These are phyloP conservation scores for Tetrax tetrax DNA, from an alignment of 2,113 vertebrate genomes.

Conservation along the genomic window DNA sequence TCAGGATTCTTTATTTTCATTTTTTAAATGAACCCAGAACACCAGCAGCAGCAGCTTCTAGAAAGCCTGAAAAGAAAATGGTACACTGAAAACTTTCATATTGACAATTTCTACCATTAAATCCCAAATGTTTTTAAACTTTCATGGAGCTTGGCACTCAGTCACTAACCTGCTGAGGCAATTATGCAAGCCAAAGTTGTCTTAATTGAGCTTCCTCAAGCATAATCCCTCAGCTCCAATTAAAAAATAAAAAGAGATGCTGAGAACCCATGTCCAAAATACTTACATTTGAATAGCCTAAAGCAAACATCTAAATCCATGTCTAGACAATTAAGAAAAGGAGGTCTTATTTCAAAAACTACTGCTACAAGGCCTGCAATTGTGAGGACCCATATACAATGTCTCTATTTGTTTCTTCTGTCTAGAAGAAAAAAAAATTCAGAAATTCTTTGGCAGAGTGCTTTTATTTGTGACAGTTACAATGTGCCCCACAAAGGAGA, in stretches of 20 bases:
- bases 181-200: constrained; percentile 54
- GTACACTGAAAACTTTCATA: neutral
- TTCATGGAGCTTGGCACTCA: constrained; percentile 45
- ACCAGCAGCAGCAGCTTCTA: neutral
- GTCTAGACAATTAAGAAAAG: constrained; percentile 30
- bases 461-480: neutral
- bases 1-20: neutral
- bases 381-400: neutral
- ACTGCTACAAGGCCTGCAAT: neutral
- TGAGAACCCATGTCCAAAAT: constrained; percentile 33
- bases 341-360: neutral
- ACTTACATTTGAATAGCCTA: constrained; percentile 47
- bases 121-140: constrained; percentile 53
- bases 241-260: constrained; percentile 55
- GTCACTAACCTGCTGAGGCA: constrained; percentile 54
- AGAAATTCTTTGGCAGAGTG: neutral
- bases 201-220: constrained; percentile 45
- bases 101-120: neutral
- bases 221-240: constrained; percentile 60
- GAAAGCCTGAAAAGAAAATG: neutral
- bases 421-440: neutral
- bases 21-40: neutral
- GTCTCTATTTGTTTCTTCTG: neutral
- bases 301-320: constrained; percentile 25
- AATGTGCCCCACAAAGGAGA: neutral